Base-by-base conservation (phyloP, 1,140 invertebrate species). In the Zaprionus lachaisei region DNA sequence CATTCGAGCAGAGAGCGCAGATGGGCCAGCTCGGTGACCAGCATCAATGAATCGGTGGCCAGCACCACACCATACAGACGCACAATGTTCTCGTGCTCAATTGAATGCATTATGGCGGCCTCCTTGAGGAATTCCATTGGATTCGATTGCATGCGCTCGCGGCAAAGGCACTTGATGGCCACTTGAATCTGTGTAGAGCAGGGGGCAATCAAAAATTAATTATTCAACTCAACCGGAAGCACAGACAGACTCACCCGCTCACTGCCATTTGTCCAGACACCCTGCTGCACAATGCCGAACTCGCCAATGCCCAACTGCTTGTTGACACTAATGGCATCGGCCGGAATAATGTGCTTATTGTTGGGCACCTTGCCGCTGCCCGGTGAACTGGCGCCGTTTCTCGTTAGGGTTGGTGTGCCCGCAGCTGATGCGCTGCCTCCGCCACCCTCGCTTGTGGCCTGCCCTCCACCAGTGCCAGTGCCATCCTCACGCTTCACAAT, bases 51-150 rank as follows among this genome's bases (percentile, higher is more conserved):
- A 81, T 98, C 97, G n/a, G 97, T 96, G 83, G 99, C 98, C 31
- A 99, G 93, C 5, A 99, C 99, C 44, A 99, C 98, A 1, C 99
- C 99, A 93, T 98, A 99, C n/a, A 99, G 94, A 20, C 98, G 94
- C 0, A 99, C 98, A 80, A 99, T 98, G 93, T 99, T 97, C 80
- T 98, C 97, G 92, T 99, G 98, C 90, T 99, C 97, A 81, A 99
- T 99, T 56, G 96, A 96, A 92, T 99, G 98, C 98, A 99, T 99
- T 49, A 99, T 98, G 5, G 97, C 97, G 2, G 98, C 99, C 94
- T 99, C 99, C 93, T 99, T 99, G 17, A 99, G 93, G 93, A 99
- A 99, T 92, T 99, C 98, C 83, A 98, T 96, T 0, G 98, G 97
- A 93, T 99, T 99, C 73, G 97, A 98, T 81, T 98, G 97, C 97